phyloP scores from a whole-genome alignment of 1,140 invertebrate genomes.

The Drosophila bocki region DNA sequence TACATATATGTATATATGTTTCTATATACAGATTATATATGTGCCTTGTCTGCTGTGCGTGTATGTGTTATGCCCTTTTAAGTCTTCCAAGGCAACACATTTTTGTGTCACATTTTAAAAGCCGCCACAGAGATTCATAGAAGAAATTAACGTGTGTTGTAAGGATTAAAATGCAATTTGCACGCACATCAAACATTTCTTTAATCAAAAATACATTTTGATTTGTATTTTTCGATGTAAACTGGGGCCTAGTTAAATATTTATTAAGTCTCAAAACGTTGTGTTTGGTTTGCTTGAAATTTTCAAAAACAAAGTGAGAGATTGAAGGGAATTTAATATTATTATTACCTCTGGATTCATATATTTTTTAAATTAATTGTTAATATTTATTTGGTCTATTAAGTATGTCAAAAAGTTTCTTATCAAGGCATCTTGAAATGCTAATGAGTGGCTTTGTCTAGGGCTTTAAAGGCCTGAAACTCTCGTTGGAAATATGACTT shows the following conservation, averaged over 20 bases:
- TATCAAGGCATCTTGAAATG: no score
- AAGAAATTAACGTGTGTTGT: slow-evolving; percentile 10
- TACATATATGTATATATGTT: no score
- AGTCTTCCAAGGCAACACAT: slow-evolving; percentile 8
- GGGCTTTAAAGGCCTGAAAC: not conserved
- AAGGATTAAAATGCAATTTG: slow-evolving; percentile 19
- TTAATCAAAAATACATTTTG: not conserved
- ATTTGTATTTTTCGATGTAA: not conserved
- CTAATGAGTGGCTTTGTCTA: not conserved
- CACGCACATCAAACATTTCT: not conserved
- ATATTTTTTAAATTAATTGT: no score
- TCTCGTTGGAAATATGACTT: not conserved
- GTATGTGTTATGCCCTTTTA: slow-evolving; percentile 14
- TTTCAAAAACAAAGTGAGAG: not conserved
- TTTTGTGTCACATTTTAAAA: slow-evolving; percentile 19
- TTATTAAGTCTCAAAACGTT: not conserved
- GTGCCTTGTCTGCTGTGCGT: not conserved
- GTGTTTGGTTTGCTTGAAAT: not conserved
- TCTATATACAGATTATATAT: no score
- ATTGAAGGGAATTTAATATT: no score
- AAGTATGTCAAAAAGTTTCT: no score
- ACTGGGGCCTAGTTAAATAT: not conserved
- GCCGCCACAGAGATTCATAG: not conserved
- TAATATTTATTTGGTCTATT: no score
- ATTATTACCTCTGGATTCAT: no score